Evolutionary conservation across 2,888 invertebrate genomes (phyloP).

Genomic region (Ramazzottius varieornatus): DNA sequence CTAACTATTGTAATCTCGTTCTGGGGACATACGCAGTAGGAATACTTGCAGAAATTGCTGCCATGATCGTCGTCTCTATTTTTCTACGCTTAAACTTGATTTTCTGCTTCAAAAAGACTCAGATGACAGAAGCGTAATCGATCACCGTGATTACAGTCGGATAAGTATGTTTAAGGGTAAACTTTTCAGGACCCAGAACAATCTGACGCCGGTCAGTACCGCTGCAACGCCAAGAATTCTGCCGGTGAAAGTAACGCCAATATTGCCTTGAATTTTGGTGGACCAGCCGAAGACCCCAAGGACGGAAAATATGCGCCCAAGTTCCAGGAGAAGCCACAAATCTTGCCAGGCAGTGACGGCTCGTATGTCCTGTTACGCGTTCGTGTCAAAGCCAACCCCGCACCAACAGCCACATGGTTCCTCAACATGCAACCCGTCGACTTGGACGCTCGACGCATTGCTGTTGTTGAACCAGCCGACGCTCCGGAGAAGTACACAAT

Average conservation of each 20-base stretch:
- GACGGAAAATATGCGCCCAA: slow-evolving; percentile 10
- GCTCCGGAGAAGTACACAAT: background rate
- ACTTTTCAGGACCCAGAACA: slow-evolving; percentile 48
- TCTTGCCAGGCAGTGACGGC: slow-evolving; percentile 5
- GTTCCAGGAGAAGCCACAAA: slow-evolving; percentile 7
- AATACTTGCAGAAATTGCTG: too few species aligned
- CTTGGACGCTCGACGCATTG: background rate
- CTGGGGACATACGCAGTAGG: too few species aligned
- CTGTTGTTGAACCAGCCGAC: background rate
- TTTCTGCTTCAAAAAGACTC: too few species aligned
- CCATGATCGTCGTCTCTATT: too few species aligned
- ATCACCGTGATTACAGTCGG: too few species aligned
- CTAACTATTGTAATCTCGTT: too few species aligned
- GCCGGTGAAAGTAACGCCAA: slow-evolving; percentile 99
- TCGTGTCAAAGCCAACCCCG: background rate
- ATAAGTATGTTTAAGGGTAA: background rate
- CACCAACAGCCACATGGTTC: background rate
- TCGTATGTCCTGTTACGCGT: background rate
- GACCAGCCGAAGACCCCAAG: slow-evolving; percentile 20
- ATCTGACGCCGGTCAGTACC: slow-evolving; percentile 90
- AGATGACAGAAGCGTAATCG: too few species aligned
- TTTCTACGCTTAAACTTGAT: too few species aligned
- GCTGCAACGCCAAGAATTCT: slow-evolving; percentile 93
- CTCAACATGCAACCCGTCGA: background rate
- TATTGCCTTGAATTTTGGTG: slow-evolving; percentile 97